A percentile compares a stretch with the other conserved stretches of the same genome.
phyloP scores from a whole-genome alignment of 2,797 vertebrate species.

The Pyrocephalus nanus region DNA sequence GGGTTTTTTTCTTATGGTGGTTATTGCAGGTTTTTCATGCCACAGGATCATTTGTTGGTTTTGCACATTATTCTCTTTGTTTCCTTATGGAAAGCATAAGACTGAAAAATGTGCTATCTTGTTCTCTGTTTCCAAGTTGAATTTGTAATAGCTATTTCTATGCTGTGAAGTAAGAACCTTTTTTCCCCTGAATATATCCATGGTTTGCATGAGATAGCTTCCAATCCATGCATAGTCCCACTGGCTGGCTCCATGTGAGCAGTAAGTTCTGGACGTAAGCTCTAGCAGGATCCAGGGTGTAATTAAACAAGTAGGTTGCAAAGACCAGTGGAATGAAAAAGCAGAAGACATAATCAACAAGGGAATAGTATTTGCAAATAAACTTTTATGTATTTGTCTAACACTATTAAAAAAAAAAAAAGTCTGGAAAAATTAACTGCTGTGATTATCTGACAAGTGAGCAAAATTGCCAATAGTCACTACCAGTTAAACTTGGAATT shows the following conservation, averaged over 20 bases:
- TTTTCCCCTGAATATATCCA: background rate
- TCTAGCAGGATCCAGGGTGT: background rate
- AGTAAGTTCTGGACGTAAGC: background rate
- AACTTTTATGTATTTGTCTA: background rate
- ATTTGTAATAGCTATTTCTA: slow-evolving; percentile 8
- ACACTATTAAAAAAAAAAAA: background rate
- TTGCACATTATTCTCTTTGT: slow-evolving; percentile 41
- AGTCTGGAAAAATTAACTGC: slow-evolving; percentile 46
- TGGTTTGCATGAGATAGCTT: background rate
- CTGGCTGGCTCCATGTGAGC: background rate
- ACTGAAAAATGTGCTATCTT: slow-evolving; percentile 6
- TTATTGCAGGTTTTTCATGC: background rate
- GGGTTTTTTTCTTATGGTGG: background rate
- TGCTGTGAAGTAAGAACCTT: background rate
- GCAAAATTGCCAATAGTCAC: slow-evolving; percentile 40
- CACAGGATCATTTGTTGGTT: background rate
- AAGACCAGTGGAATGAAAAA: slow-evolving; percentile 14
- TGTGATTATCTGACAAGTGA: slow-evolving; percentile 27
- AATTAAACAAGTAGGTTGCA: background rate
- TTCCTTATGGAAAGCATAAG: slow-evolving; percentile 43
- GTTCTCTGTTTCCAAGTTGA: slow-evolving; percentile 36
- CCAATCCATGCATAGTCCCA: background rate
- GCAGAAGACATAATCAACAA: background rate
- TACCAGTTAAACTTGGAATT: slow-evolving; percentile 44
- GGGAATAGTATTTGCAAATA: slow-evolving; percentile 42